Evolutionary conservation across 2,797 vertebrate species (phyloP).

Genomic region (Synaphobranchus kaupii): DNA sequence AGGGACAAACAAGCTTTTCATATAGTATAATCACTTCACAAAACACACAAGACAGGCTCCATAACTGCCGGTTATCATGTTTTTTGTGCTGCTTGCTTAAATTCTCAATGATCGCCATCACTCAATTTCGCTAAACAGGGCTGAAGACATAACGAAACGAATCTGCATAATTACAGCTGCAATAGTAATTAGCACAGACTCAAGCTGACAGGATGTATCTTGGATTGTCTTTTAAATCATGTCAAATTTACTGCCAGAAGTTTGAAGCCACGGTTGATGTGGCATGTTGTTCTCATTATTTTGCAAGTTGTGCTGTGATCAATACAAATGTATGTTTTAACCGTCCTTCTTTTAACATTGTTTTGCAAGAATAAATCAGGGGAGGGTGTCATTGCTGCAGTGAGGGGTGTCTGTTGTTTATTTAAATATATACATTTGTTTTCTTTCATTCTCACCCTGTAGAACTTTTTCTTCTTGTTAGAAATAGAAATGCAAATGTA

Average conservation of each 20-base stretch:
- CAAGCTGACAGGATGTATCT: conserved; percentile 32
- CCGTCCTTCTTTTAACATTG: conserved; percentile 16
- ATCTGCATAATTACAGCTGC: conserved; percentile 26
- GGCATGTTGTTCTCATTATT: conserved; percentile 32
- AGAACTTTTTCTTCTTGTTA: conserved; percentile 32
- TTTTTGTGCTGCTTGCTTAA: neutral
- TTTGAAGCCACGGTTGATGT: conserved; percentile 27
- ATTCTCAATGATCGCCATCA: neutral
- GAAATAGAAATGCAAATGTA: conserved; percentile 37
- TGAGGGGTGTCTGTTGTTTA: conserved; percentile 11
- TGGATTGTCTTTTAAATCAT: conserved; percentile 26
- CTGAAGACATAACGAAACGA: conserved; percentile 26
- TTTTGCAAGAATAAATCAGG: neutral
- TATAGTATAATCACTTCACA: neutral
- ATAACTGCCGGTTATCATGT: neutral
- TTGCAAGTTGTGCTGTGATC: conserved; percentile 30
- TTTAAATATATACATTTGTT: conserved; percentile 32
- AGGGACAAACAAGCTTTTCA: neutral
- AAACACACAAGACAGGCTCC: neutral
- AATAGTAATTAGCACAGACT: conserved; percentile 16
- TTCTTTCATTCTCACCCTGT: conserved; percentile 26
- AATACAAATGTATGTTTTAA: conserved; percentile 27
- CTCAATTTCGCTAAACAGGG: conserved; percentile 6
- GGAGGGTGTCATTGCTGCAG: neutral
- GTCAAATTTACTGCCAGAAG: conserved; percentile 14